These are phyloP conservation scores for Oostethus manadensis DNA, from an alignment of 2,113 vertebrate genomes.

Conservation along the genomic window DNA sequence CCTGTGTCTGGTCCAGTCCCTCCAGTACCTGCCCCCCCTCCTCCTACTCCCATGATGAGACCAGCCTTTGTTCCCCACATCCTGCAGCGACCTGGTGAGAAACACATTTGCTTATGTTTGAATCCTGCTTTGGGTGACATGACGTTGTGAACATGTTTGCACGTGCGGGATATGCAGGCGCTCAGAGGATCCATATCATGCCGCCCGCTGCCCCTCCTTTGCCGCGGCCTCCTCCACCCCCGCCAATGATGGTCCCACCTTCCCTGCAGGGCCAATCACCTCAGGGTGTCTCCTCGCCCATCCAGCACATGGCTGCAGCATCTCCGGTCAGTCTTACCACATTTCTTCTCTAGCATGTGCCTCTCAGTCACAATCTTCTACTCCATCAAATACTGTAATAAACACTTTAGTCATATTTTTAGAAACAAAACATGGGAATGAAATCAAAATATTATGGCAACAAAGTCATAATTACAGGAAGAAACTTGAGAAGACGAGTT, in stretches of 20 bases:
- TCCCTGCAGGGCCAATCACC: conserved; percentile 65
- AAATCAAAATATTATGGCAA: too few relatives aligned
- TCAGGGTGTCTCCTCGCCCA: conserved; percentile 33
- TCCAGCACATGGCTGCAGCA: conserved; percentile 53
- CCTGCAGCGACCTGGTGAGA: conserved; percentile 81
- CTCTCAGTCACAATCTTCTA: too few relatives aligned
- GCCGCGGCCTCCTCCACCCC: conserved; percentile 80
- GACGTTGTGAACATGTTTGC: not conserved
- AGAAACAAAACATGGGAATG: too few relatives aligned
- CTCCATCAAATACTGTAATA: too few relatives aligned
- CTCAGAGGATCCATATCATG: conserved; percentile 68
- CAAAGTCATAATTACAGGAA: too few relatives aligned
- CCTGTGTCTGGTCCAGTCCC: conserved; percentile 55
- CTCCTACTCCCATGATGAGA: conserved; percentile 80
- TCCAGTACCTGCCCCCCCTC: conserved; percentile 74
- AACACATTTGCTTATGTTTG: not conserved
- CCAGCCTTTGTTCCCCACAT: conserved; percentile 88
- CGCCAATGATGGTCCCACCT: conserved; percentile 83
- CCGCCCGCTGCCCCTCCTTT: conserved; percentile 79
- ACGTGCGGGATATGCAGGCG: conserved; percentile 43
- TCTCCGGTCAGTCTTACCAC: conserved; percentile 48
- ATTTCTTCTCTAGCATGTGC: not conserved
- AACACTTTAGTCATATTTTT: too few relatives aligned
- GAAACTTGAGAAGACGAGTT: too few relatives aligned
- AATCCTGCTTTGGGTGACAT: not conserved